Percentiles rank a stretch among this genome's conserved stretches.
These are phyloP conservation scores for Enteromius anoplus DNA, from an alignment of 2,797 vertebrate species.

Conservation along the genomic window DNA sequence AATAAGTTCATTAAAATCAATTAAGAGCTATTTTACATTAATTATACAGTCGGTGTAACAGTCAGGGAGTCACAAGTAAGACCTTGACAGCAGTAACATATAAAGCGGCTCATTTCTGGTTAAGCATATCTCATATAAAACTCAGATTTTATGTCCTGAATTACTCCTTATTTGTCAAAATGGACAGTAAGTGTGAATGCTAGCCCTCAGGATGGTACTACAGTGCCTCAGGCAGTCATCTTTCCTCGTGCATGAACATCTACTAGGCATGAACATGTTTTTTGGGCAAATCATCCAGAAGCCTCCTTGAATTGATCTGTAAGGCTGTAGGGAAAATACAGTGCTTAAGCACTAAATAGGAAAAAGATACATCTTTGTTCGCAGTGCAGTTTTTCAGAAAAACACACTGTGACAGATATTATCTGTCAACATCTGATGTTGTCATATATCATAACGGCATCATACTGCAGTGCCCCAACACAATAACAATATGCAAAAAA, in stretches of 20 bases:
- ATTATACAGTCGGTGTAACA: neutral
- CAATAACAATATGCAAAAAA: neutral
- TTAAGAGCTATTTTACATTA: neutral
- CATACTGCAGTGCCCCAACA: neutral
- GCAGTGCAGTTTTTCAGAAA: neutral
- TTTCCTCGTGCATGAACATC: neutral
- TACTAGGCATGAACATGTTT: conserved; percentile 20
- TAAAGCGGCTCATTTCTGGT: neutral
- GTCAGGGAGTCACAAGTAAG: neutral
- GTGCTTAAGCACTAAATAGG: neutral
- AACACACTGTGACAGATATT: neutral
- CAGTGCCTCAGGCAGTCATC: conserved; percentile 37
- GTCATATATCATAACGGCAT: neutral
- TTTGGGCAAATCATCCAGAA: neutral
- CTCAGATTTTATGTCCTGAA: conserved; percentile 19
- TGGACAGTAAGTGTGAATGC: conserved; percentile 1
- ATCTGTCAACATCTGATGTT: neutral
- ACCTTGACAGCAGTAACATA: neutral
- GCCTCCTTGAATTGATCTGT: conserved; percentile 5
- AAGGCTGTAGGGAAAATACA: neutral
- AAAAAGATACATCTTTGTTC: neutral
- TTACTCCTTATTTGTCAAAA: conserved; percentile 51
- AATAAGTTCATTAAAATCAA: neutral
- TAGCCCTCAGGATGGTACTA: conserved; percentile 45
- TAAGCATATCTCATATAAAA: neutral